A percentile compares a stretch with the other conserved stretches of the same genome.
phyloP scores from a whole-genome alignment of 2,888 invertebrate species.

The Portevinia maculata region DNA sequence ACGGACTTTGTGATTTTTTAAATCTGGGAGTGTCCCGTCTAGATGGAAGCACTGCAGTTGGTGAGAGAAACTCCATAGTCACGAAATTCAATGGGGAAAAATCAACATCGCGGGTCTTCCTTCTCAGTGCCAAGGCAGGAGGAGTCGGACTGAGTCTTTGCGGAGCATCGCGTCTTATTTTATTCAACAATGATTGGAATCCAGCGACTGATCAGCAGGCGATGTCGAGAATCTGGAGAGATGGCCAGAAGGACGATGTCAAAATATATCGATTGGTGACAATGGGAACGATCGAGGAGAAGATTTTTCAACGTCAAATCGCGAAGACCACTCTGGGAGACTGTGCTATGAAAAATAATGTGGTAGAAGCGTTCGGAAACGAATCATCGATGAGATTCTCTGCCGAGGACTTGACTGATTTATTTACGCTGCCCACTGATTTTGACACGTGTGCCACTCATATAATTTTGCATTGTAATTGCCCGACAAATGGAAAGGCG shows the following conservation, averaged over 20 bases:
- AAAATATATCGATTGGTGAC: constrained; percentile 85
- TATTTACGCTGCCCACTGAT: constrained; percentile 84
- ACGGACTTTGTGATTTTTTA: constrained; percentile 83
- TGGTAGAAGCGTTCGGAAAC: constrained; percentile 77
- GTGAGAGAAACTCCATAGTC: constrained; percentile 84
- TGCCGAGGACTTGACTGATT: constrained; percentile 85
- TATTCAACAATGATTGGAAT: constrained; percentile 90
- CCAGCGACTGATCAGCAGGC: constrained; percentile 87
- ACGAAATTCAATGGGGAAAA: constrained; percentile 85
- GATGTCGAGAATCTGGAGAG: constrained; percentile 87
- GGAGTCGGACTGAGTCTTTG: constrained; percentile 88
- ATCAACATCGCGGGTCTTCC: constrained; percentile 83
- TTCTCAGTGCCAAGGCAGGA: constrained; percentile 88
- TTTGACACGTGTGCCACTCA: constrained; percentile 85
- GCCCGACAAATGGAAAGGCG: constrained; percentile 79
- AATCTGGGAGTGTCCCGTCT: constrained; percentile 82
- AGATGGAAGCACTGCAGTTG: constrained; percentile 86
- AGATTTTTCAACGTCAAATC: constrained; percentile 88
- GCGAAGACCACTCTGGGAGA: constrained; percentile 87
- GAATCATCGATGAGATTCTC: constrained; percentile 83
- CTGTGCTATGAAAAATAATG: constrained; percentile 84
- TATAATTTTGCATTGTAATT: constrained; percentile 85
- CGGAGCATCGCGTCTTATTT: constrained; percentile 87
- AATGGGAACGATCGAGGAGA: constrained; percentile 87
- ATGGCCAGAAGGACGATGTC: constrained; percentile 86